Conservation (phyloP, 2,797 vertebrate species). For the Parauchenoglanis punctatus region DNA sequence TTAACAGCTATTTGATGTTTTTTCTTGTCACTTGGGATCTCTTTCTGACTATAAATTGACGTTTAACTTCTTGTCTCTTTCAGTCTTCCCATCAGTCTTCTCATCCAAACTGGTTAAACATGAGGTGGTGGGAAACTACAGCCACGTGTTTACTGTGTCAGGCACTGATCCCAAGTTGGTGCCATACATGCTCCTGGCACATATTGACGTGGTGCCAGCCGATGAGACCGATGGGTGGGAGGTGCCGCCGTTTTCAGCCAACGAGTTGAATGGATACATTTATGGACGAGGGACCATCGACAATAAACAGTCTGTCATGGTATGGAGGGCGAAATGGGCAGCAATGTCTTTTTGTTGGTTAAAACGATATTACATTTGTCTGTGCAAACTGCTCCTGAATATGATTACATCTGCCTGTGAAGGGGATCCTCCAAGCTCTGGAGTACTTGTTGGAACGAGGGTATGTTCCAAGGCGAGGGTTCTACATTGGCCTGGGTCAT, state of each 20-base stretch:
- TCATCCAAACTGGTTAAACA: slow-evolving; percentile 83
- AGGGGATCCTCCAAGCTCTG: slow-evolving; percentile 91
- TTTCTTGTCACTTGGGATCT: neutral
- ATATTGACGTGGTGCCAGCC: slow-evolving; percentile 96
- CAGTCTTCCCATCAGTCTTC: slow-evolving; percentile 90
- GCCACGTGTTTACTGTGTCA: slow-evolving; percentile 86
- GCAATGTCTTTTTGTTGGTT: neutral
- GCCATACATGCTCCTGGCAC: slow-evolving; percentile 91
- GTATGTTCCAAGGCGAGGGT: slow-evolving; percentile 84
- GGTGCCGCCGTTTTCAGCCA: slow-evolving; percentile 88
- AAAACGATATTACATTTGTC: slow-evolving; percentile 25
- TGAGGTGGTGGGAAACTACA: slow-evolving; percentile 85
- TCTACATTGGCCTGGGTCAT: slow-evolving; percentile 91
- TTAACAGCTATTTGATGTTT: neutral
- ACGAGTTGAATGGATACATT: slow-evolving; percentile 88
- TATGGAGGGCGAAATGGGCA: slow-evolving; percentile 61
- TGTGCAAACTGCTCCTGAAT: slow-evolving; percentile 16
- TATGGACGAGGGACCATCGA: slow-evolving; percentile 92
- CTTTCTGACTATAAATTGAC: neutral
- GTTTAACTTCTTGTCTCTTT: slow-evolving; percentile 16
- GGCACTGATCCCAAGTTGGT: slow-evolving; percentile 78
- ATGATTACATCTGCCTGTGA: slow-evolving; percentile 29
- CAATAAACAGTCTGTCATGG: slow-evolving; percentile 88
- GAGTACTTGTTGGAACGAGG: slow-evolving; percentile 86
- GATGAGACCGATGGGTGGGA: slow-evolving; percentile 86